phyloP scores from a whole-genome alignment of 64 coral and sea anemone genomes.

The Cladopsammia gracilis region DNA sequence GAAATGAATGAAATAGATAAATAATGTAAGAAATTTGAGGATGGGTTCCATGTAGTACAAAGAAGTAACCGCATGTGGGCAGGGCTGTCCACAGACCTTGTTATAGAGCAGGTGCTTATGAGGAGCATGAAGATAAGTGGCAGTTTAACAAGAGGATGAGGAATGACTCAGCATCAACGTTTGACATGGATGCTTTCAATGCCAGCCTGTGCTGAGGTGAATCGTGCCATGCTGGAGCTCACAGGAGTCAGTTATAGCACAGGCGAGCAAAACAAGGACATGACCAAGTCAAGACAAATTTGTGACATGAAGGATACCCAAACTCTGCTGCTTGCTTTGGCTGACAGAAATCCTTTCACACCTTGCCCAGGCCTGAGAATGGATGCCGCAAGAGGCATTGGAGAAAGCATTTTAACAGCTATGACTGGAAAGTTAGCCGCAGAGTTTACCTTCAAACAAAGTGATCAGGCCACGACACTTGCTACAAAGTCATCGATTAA shows the following conservation, averaged over 20 bases:
- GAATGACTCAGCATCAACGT: slow-evolving; percentile 38
- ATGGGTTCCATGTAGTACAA: slow-evolving; percentile 30
- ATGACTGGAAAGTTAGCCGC: background rate
- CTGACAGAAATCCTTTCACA: slow-evolving; percentile 35
- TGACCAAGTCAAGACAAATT: slow-evolving; percentile 13
- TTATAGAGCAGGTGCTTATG: slow-evolving; percentile 48
- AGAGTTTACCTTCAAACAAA: slow-evolving; percentile 5
- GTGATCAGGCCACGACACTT: background rate
- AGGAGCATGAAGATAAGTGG: slow-evolving; percentile 48
- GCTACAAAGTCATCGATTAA: slow-evolving; percentile 13
- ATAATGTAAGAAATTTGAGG: background rate
- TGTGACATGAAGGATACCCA: slow-evolving; percentile 26
- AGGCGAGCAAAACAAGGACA: slow-evolving; percentile 22
- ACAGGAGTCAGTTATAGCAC: background rate
- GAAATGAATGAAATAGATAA: too few species aligned
- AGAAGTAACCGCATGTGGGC: slow-evolving; percentile 8
- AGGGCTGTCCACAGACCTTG: slow-evolving; percentile 33
- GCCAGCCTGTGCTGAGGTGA: slow-evolving; percentile 13
- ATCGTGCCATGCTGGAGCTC: slow-evolving; percentile 5
- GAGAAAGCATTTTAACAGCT: background rate
- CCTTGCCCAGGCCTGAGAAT: background rate
- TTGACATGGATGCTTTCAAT: slow-evolving; percentile 28
- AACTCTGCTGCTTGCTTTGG: slow-evolving; percentile 1
- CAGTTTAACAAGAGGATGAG: slow-evolving; percentile 43
- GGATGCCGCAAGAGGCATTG: background rate